Conservation (phyloP, 1,140 invertebrate genomes). For the Cryptotermes secundus region DNA sequence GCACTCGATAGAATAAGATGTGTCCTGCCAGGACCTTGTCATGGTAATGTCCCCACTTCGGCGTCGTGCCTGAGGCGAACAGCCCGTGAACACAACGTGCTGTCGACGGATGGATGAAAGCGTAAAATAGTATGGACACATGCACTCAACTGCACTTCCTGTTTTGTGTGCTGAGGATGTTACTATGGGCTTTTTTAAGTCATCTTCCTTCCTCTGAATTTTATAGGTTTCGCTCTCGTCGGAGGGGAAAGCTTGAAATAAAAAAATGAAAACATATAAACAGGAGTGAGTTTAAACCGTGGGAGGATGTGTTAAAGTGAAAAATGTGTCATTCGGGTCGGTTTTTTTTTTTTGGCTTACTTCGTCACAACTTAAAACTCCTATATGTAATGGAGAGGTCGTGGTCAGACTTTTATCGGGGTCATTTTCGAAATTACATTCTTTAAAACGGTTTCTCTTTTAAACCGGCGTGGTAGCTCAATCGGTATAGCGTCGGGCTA, state of each 20-base stretch:
- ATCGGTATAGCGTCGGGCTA: too few relatives aligned
- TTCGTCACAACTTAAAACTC: too few relatives aligned
- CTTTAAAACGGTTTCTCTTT: too few relatives aligned
- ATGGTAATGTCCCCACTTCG: background rate
- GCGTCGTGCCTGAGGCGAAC: background rate
- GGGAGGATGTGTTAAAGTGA: background rate
- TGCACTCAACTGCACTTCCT: background rate
- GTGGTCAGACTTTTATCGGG: too few relatives aligned
- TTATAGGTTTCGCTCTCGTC: background rate
- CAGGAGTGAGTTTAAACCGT: background rate
- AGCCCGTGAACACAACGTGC: background rate
- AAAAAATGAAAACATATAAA: background rate
- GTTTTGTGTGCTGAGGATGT: background rate
- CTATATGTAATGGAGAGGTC: too few relatives aligned
- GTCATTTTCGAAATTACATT: too few relatives aligned
- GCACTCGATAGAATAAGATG: too few relatives aligned
- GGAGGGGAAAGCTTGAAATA: background rate
- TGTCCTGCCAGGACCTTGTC: too few relatives aligned
- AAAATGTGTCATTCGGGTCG: too few relatives aligned
- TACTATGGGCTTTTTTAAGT: background rate
- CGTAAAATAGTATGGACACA: background rate
- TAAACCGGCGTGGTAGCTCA: too few relatives aligned
- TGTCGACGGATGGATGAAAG: background rate
- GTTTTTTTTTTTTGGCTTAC: too few relatives aligned
- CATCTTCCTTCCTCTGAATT: constrained; percentile 5